Base-by-base conservation (phyloP, 2,888 invertebrate species). In the Cephalotes varians region DNA sequence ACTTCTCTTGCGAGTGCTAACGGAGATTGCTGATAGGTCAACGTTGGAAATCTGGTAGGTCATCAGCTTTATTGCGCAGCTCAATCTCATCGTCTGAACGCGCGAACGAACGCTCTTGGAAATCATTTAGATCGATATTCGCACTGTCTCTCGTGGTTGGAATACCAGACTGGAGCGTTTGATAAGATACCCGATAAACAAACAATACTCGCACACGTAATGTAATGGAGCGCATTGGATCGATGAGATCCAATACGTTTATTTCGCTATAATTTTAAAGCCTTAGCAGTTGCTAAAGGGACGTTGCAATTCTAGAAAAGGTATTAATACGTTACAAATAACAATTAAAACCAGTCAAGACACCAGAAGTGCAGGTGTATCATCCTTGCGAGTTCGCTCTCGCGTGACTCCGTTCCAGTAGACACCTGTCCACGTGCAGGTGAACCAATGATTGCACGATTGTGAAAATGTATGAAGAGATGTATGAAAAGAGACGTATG, bases 101-200 rank as follows among this genome's bases (percentile, higher is more conserved):
- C 69, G 25, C 54, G 54, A 77, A 44, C 54, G 56, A 71, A 25
- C 12, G 44, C 31, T 77, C 56, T 56, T 31, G 77, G 34, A 34
- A 71, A 79, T 58, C 71, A 44, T 34, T 56, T n/a, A 56, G 77
- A 79, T 79, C 77, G 77, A 79, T 79, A 79, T 34, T 79, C 15
- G 47, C 28, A 25, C 54, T 51, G 28, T 67, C 40, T 69, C 44
- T 79, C 34, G 31, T 56, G 44, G 12, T 44, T 7, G 77, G 44
- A 34, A 79, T 71, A 77, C 71, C 56, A 69, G 44, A 25, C 54
- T 25, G 21, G 18, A 31, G 44, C 40, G 44, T 79, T 69, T 71
- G 77, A 79, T 79, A 79, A 79, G 77, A 79, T 77, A 77, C 2
- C 56, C 44, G 77, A 77, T 71, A 71, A 34, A 76, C 31, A 64